phyloP scores from a whole-genome alignment of 1,140 invertebrate species.

The Homalodisca vitripennis region DNA sequence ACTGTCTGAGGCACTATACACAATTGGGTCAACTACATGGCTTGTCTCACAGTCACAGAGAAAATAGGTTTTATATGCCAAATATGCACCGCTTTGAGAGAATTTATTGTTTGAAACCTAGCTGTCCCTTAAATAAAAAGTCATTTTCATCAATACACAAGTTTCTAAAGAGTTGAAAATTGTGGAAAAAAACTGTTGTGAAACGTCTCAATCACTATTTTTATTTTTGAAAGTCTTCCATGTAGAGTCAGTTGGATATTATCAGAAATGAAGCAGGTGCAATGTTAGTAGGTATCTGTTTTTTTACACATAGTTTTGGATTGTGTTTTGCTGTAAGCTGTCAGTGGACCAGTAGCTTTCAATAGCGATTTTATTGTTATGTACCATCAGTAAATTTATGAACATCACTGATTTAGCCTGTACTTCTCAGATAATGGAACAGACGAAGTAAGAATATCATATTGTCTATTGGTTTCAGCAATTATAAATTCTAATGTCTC shows the following conservation, averaged over 20 bases:
- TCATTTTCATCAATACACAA: conserved; percentile 40
- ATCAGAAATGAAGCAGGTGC: neutral
- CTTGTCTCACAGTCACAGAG: conserved; percentile 44
- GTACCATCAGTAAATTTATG: neutral
- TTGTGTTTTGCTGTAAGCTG: neutral
- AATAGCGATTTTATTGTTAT: neutral
- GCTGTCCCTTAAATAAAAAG: neutral
- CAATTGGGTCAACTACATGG: conserved; percentile 44
- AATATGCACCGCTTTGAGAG: neutral
- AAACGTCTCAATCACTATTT: neutral
- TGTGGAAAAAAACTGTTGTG: neutral
- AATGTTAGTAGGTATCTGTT: neutral
- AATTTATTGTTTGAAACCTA: neutral
- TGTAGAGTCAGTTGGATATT: neutral
- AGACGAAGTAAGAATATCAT: neutral
- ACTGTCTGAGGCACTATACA: conserved; percentile 43
- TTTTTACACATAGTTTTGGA: neutral
- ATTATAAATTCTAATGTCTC: no score
- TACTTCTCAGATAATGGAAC: neutral
- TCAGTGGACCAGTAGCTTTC: no score
- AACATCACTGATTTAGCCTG: neutral
- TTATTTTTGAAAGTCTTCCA: neutral
- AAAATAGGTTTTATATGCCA: conserved; percentile 23
- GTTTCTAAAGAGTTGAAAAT: conserved; percentile 38
- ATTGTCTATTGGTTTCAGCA: neutral